Conservation (phyloP, 2,113 vertebrate species). For the Mionectes macconnelli region DNA sequence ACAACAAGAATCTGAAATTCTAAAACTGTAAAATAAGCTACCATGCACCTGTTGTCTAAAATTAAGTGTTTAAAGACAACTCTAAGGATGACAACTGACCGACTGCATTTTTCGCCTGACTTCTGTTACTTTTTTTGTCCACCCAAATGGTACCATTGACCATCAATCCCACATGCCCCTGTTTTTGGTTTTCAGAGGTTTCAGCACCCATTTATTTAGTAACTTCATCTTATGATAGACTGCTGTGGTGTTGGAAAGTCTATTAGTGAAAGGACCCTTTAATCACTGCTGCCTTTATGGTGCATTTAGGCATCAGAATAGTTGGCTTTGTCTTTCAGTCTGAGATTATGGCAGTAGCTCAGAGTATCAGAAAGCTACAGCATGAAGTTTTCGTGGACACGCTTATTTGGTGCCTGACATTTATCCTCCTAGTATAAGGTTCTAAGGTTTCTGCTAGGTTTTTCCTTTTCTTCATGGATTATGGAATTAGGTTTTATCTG, state of each 20-base stretch:
- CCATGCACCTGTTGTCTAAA: background rate
- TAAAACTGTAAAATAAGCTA: background rate
- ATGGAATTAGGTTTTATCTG: constrained; percentile 41
- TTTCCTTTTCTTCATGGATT: constrained; percentile 6
- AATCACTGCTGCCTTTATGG: background rate
- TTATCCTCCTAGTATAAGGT: background rate
- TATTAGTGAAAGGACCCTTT: background rate
- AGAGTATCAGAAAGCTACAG: background rate
- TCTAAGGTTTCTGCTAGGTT: background rate
- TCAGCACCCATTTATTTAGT: background rate
- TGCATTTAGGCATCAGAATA: background rate
- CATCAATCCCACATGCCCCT: background rate
- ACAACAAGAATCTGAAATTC: background rate
- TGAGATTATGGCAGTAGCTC: constrained; percentile 3
- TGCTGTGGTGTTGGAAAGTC: background rate
- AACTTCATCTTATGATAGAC: background rate
- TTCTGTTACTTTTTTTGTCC: background rate
- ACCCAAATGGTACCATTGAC: background rate
- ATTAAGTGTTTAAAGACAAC: background rate
- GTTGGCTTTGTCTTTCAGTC: background rate
- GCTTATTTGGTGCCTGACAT: constrained; percentile 5
- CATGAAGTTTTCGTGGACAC: background rate
- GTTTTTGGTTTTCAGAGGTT: background rate
- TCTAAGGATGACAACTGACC: background rate
- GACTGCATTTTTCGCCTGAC: background rate